Evolutionary conservation across 2,113 vertebrate species (phyloP), one percentile per base, ranked within the genome.

Genomic region (Bambusicola thoracicus): DNA sequence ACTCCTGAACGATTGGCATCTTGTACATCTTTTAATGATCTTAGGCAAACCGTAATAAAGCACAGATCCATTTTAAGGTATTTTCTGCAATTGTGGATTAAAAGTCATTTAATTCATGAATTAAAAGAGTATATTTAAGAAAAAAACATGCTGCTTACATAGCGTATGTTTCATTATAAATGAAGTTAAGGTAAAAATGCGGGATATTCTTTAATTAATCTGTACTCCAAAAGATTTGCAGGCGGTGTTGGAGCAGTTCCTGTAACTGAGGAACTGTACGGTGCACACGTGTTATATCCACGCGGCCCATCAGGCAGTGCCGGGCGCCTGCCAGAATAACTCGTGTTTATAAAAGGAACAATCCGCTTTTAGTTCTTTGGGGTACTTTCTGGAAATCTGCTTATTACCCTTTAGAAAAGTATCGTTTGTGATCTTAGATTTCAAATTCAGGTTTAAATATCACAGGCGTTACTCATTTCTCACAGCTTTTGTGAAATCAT

Each of bases 381-480:
- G 87, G 83, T 95, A 83, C 93, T 87, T 96, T 94, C 91, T 96
- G 84, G 94, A 97, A 91, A 65, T 19, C 76, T 93, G 49, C 76
- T 97, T 59, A 80, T 91, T 80, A 61, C 65, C 67, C 63, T 81
- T 76, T 88, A 92, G 90, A 81, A 81, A 80, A 89, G 48, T 84
- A 41, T 73, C 86, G 36, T 94, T 94, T 92, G 68, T 96, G 87
- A 90, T 77, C 17, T 48, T 90, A 29, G 89, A 63, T 95, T 96
- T 94, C 92, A 90, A 95, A 90, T 94, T 85, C 83, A 96, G 94
- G 90, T 97, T 96, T 18, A 95, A 97, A 96, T 53, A 83, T 95
- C 67, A 32, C 63, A 81, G 30, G 89, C 94, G 73, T 95, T 94
- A 32, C 79, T 92, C 43, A 68, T 97, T 94, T 89, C 69, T 87